A percentile compares a stretch with the other conserved stretches of the same genome.
phyloP scores from a whole-genome alignment of 2,888 invertebrate species.

The Panzeria rudis region DNA sequence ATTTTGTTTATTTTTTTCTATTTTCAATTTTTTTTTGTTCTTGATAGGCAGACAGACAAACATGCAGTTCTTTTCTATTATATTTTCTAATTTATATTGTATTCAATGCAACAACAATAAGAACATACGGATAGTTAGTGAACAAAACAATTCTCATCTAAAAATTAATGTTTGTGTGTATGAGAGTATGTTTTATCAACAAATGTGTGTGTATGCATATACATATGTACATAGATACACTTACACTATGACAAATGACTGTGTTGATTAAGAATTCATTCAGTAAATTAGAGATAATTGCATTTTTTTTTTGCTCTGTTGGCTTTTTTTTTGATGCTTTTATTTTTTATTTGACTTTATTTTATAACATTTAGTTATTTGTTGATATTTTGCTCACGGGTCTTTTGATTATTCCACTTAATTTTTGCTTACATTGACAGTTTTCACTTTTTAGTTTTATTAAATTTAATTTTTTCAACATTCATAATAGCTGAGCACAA shows the following conservation, averaged over 20 bases:
- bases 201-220: slow-evolving; percentile 51
- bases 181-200: slow-evolving; percentile 5
- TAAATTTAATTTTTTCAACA: slow-evolving; percentile 34
- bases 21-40: slow-evolving; percentile 12
- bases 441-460: slow-evolving; percentile 53
- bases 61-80: not conserved
- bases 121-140: not conserved
- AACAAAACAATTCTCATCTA: slow-evolving; percentile 22
- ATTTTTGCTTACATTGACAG: slow-evolving; percentile 54
- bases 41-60: slow-evolving; percentile 31
- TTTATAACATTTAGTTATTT: slow-evolving; percentile 56
- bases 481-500: not conserved
- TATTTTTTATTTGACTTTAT: slow-evolving; percentile 75
- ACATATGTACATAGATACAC: no score
- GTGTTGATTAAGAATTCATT: slow-evolving; percentile 77
- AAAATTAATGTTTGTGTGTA: slow-evolving; percentile 15
- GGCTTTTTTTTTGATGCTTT: slow-evolving; percentile 43
- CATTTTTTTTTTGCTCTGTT: slow-evolving; percentile 66
- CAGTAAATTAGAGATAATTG: slow-evolving; percentile 78
- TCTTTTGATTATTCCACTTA: slow-evolving; percentile 55
- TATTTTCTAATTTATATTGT: slow-evolving; percentile 42
- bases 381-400: slow-evolving; percentile 50
- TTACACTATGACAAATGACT: not conserved
- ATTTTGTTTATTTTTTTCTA: slow-evolving; percentile 27
- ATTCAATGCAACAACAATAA: slow-evolving; percentile 29